phyloP scores from a whole-genome alignment of 2,797 vertebrate species.

The Gallinago solitaria region DNA sequence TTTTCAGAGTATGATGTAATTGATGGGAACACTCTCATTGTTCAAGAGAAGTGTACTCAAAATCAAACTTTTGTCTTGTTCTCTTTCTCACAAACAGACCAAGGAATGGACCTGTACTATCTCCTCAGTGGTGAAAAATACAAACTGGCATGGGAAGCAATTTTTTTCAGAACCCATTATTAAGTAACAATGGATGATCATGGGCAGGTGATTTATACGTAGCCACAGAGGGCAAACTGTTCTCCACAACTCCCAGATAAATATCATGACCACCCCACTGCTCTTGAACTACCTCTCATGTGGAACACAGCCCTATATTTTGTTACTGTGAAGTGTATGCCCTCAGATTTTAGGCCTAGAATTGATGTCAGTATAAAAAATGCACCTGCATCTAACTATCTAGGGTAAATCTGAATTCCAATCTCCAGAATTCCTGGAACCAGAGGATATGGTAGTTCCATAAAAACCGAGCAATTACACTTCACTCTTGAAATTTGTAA shows the following conservation, averaged over 20 bases:
- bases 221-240: not conserved
- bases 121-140: not conserved
- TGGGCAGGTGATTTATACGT: accelerated
- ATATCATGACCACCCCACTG: accelerated
- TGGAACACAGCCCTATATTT: not conserved
- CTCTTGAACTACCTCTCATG: not conserved
- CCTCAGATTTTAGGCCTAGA: not conserved
- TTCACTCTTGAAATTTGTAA: not conserved
- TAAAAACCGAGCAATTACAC: not conserved
- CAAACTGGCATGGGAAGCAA: not conserved
- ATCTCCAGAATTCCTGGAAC: not conserved
- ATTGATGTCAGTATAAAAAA: not conserved
- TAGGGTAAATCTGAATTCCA: not conserved
- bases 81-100: not conserved
- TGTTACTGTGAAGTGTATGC: not conserved
- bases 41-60: not conserved
- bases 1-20: not conserved
- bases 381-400: not conserved
- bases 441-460: not conserved
- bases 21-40: not conserved
- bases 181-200: not conserved
- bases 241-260: not conserved
- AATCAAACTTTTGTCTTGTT: not conserved
- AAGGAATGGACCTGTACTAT: not conserved
- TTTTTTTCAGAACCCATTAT: not conserved